phyloP scores from a whole-genome alignment of 1,140 invertebrate genomes.

The Chelonus insularis region DNA sequence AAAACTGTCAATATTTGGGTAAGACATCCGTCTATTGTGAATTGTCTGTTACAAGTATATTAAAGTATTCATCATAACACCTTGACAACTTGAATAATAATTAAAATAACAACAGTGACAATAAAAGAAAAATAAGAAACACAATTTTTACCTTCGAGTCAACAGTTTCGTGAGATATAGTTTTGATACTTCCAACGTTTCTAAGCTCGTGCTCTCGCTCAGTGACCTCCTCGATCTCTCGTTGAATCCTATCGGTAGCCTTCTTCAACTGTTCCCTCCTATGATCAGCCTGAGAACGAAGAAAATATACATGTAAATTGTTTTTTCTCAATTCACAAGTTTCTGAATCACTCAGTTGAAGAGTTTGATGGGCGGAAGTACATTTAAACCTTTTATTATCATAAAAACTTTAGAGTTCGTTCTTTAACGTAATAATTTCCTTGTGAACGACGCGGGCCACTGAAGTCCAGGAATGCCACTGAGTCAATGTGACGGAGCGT shows the following conservation, averaged over 20 bases:
- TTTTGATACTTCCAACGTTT: constrained; percentile 60
- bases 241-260: constrained; percentile 64
- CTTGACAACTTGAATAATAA: neutral
- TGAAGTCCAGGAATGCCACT: constrained; percentile 18
- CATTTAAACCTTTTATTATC: too few species aligned
- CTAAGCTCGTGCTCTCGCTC: constrained; percentile 69
- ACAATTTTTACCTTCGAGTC: constrained; percentile 44
- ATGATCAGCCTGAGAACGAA: constrained; percentile 40
- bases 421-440: too few species aligned
- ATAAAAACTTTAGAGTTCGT: too few species aligned
- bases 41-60: neutral
- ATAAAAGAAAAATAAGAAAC: constrained; percentile 2
- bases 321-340: neutral
- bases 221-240: constrained; percentile 71
- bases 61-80: neutral
- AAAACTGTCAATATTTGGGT: neutral
- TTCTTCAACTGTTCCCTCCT: constrained; percentile 47
- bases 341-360: too few species aligned
- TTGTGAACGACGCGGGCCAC: constrained; percentile 15
- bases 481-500: constrained; percentile 22
- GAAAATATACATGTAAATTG: neutral
- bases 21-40: constrained; percentile 3
- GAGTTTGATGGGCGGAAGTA: too few species aligned
- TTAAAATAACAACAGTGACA: neutral
- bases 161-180: constrained; percentile 47